Percentiles rank a stretch among this genome's conserved stretches.
phyloP scores from a whole-genome alignment of 2,113 vertebrate genomes.

The Anguilla rostrata region DNA sequence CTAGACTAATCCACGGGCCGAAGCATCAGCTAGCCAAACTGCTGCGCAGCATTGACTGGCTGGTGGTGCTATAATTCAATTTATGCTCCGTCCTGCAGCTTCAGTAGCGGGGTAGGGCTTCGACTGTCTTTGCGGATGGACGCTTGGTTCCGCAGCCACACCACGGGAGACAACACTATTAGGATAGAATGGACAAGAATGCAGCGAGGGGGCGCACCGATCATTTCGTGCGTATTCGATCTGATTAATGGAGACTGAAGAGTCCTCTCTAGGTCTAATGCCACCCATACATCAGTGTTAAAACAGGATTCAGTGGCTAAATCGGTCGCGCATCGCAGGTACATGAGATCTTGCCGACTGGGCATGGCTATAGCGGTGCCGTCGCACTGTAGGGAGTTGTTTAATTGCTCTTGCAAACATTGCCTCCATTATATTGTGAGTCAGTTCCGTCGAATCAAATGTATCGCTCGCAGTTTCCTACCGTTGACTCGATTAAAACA shows the following conservation, averaged over 20 bases:
- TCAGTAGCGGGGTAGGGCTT: slow-evolving; percentile 3
- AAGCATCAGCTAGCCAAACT: slow-evolving; percentile 26
- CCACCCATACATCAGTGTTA: slow-evolving; percentile 10
- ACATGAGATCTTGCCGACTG: background rate
- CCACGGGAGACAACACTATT: slow-evolving; percentile 22
- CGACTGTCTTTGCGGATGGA: slow-evolving; percentile 26
- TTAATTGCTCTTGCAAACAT: background rate
- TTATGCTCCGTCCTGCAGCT: slow-evolving; percentile 42
- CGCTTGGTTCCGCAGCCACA: slow-evolving; percentile 3
- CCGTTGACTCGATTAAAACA: background rate
- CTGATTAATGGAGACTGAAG: slow-evolving; percentile 19
- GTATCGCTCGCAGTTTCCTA: background rate
- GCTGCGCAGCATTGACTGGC: slow-evolving; percentile 44
- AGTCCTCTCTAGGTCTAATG: background rate
- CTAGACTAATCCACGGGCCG: background rate
- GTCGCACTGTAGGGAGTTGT: slow-evolving; percentile 1
- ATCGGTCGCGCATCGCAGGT: background rate
- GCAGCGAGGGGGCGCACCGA: background rate
- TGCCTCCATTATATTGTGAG: slow-evolving; percentile 13
- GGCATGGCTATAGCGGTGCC: background rate
- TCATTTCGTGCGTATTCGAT: background rate
- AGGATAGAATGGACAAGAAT: slow-evolving; percentile 13
- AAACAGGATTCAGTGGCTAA: background rate
- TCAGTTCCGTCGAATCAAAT: slow-evolving; percentile 10
- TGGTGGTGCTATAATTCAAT: slow-evolving; percentile 58